Percentiles rank a stretch among this genome's conserved stretches.
phyloP scores from a whole-genome alignment of 1,140 invertebrate species.

The Drosophila obscura region DNA sequence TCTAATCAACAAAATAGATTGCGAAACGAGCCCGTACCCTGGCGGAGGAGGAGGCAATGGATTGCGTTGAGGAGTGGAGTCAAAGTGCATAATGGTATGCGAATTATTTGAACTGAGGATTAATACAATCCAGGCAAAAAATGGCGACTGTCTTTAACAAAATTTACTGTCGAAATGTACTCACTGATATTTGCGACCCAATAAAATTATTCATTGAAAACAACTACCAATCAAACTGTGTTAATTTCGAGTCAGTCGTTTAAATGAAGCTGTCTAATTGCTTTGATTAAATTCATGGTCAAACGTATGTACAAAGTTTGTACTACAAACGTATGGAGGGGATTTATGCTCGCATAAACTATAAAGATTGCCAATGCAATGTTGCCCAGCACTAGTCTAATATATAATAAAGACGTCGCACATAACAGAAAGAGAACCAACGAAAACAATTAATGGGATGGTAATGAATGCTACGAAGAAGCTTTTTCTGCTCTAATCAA shows the following conservation, averaged over 20 bases:
- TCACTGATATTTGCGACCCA: slow-evolving; percentile 78
- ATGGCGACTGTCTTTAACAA: slow-evolving; percentile 50
- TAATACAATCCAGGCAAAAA: slow-evolving; percentile 49
- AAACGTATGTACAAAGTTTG: slow-evolving; percentile 30
- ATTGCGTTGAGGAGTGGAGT: slow-evolving; percentile 21
- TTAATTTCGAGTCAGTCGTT: slow-evolving; percentile 33
- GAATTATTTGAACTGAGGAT: slow-evolving; percentile 65
- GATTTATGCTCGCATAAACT: not conserved
- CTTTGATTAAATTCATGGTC: slow-evolving; percentile 43
- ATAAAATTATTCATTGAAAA: slow-evolving; percentile 75
- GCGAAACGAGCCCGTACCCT: slow-evolving; percentile 33
- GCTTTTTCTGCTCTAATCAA: no score
- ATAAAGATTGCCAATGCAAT: not conserved
- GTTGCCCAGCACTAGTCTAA: slow-evolving; percentile 27
- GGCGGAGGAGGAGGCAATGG: slow-evolving; percentile 15
- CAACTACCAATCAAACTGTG: slow-evolving; percentile 19
- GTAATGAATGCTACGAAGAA: no score
- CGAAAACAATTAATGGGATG: not conserved
- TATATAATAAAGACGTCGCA: not conserved
- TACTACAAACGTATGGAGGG: no score
- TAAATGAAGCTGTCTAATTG: slow-evolving; percentile 31
- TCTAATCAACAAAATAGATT: slow-evolving; percentile 67
- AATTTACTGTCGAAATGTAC: slow-evolving; percentile 74
- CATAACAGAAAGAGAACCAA: slow-evolving; percentile 27
- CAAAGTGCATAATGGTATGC: slow-evolving; percentile 41